Conservation (phyloP, 2,113 vertebrate species). For the Catharus bicknelli region DNA sequence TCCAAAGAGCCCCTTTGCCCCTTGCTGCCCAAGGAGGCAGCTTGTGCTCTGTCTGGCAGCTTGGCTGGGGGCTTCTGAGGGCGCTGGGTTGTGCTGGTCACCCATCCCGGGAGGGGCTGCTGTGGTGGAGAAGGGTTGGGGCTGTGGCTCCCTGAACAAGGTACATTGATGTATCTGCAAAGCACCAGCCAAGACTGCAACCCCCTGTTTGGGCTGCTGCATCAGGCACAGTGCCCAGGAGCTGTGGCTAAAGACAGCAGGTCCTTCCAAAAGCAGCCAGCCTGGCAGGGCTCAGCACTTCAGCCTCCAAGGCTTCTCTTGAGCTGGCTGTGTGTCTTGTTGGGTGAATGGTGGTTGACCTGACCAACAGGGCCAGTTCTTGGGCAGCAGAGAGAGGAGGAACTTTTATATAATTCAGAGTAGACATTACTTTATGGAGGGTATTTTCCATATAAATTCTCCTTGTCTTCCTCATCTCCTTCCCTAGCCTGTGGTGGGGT, state of each 20-base stretch:
- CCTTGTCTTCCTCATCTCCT: not conserved
- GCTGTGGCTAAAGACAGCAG: fast-evolving
- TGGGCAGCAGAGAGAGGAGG: not conserved
- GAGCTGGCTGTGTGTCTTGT: not conserved
- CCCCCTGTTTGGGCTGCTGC: fast-evolving
- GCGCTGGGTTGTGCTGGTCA: not conserved
- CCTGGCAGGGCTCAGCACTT: not conserved
- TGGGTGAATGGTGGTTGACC: not conserved
- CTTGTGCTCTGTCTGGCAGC: not conserved
- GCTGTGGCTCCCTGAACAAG: not conserved
- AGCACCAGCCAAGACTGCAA: not conserved
- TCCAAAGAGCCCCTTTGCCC: not conserved
- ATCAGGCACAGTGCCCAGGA: fast-evolving
- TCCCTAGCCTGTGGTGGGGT: not conserved
- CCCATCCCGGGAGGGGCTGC: not conserved
- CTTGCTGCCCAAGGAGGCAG: not conserved
- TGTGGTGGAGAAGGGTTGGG: not conserved
- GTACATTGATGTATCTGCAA: fast-evolving
- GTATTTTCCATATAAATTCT: not conserved
- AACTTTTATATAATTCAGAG: not conserved
- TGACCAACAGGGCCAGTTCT: not conserved
- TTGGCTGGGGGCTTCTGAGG: not conserved
- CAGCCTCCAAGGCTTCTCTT: not conserved
- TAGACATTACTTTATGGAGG: not conserved
- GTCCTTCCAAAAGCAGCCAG: not conserved